Evolutionary conservation across 2,888 invertebrate genomes (phyloP).

Genomic region (Heteropelma amictum): DNA sequence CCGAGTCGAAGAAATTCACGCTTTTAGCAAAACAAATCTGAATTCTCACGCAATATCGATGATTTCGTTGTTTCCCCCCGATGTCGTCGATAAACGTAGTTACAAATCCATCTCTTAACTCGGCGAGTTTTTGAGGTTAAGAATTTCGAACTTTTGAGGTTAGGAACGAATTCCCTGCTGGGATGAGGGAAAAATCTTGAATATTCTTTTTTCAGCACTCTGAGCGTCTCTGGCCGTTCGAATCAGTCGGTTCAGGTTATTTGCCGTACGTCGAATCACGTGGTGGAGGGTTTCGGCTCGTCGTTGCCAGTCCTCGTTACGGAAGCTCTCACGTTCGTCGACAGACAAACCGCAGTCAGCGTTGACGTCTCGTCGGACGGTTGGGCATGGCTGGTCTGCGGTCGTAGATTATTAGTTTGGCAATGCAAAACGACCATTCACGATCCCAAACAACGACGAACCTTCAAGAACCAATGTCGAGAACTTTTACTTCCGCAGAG

Average conservation of each 20-base stretch:
- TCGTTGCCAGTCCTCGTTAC: conserved; percentile 92
- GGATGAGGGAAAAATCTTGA: not conserved
- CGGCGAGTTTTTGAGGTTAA: no score
- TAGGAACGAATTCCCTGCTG: not conserved
- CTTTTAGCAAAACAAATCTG: no score
- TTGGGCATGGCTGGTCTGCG: conserved; percentile 92
- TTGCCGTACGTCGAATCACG: conserved; percentile 86
- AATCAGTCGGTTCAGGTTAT: conserved; percentile 87
- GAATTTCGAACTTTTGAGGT: no score
- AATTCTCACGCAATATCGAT: no score
- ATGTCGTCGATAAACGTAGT: not conserved
- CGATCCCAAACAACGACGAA: conserved; percentile 74
- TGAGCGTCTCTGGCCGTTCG: conserved; percentile 81
- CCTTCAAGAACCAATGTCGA: conserved; percentile 84
- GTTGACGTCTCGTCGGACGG: conserved; percentile 84
- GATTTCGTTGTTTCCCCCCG: no score
- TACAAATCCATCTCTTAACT: no score
- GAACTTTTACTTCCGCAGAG: conserved; percentile 94
- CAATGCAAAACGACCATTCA: conserved; percentile 81
- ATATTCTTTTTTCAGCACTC: conserved; percentile 55
- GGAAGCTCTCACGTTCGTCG: conserved; percentile 91
- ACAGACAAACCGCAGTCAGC: conserved; percentile 82
- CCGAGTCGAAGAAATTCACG: no score
- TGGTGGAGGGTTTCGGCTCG: conserved; percentile 89
- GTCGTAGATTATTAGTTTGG: conserved; percentile 92